Conservation (phyloP, 2,888 invertebrate genomes). For the Cacoxenus indagator region DNA sequence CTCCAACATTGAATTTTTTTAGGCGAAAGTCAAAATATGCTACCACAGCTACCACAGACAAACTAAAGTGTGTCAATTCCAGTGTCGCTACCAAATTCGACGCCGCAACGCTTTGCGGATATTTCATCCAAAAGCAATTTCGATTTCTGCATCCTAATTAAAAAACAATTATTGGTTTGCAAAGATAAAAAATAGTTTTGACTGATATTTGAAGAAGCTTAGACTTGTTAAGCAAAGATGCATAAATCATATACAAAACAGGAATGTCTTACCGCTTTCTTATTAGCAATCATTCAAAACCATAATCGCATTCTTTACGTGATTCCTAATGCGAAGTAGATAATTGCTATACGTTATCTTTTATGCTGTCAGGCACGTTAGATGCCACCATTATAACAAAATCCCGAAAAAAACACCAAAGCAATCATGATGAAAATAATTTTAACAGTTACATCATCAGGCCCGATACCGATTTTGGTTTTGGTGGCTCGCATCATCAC, state of each 20-base stretch:
- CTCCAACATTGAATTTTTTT: too few species aligned
- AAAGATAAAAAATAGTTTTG: conserved; percentile 36
- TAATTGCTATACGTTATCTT: conserved; percentile 29
- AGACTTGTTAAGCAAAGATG: too few species aligned
- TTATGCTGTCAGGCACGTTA: conserved; percentile 29
- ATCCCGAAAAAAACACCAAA: not conserved
- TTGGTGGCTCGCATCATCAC: conserved; percentile 34
- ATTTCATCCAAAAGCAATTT: conserved; percentile 25
- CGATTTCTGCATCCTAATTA: not conserved
- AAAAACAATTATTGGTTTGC: conserved; percentile 4
- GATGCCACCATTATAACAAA: not conserved
- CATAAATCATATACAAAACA: too few species aligned
- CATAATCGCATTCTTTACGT: not conserved
- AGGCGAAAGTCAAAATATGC: too few species aligned
- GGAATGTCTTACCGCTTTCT: too few species aligned
- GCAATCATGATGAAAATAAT: conserved; percentile 38
- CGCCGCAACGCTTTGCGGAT: not conserved
- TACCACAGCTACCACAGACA: too few species aligned
- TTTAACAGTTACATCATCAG: conserved; percentile 56
- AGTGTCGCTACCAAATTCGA: not conserved
- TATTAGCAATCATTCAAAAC: not conserved
- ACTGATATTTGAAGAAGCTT: too few species aligned
- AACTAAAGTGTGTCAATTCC: not conserved
- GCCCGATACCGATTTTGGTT: conserved; percentile 11
- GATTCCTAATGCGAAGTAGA: conserved; percentile 32